These are phyloP conservation scores for Mesochorus sp. DNA, from an alignment of 2,888 invertebrate genomes.

Conservation along the genomic window DNA sequence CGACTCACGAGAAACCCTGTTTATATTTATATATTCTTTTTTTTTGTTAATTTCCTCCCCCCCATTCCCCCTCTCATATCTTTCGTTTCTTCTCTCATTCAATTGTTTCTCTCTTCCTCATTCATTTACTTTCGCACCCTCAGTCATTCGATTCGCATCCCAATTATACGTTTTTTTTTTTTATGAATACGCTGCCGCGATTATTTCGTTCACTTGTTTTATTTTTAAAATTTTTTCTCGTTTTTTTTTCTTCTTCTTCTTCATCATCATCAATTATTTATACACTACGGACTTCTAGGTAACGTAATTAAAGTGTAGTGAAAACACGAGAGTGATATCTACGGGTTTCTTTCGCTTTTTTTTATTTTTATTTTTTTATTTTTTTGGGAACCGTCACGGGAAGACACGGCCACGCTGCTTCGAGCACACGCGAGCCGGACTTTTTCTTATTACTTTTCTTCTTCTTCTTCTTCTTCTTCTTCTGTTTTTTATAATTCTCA, in stretches of 20 bases:
- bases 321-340: constrained; percentile 69
- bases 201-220: too few relatives aligned
- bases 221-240: too few relatives aligned
- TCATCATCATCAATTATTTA: constrained; percentile 33
- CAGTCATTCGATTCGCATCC: too few relatives aligned
- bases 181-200: too few relatives aligned
- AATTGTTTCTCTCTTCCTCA: constrained; percentile 10
- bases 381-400: constrained; percentile 47
- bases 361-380: constrained; percentile 19
- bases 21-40: constrained; percentile 27
- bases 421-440: constrained; percentile 52
- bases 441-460: constrained; percentile 1
- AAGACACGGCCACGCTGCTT: constrained; percentile 53
- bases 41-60: constrained; percentile 8
- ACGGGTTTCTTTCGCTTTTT: constrained; percentile 39
- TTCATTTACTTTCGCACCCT: not conserved
- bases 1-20: constrained; percentile 55
- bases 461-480: not conserved
- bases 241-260: constrained; percentile 4
- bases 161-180: too few relatives aligned
- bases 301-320: constrained; percentile 67
- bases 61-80: not conserved
- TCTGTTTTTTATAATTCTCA: not conserved
- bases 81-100: too few relatives aligned
- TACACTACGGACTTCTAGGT: constrained; percentile 58